These are phyloP conservation scores for Thaumetopoea pityocampa DNA, from an alignment of 1,140 invertebrate genomes.

Conservation along the genomic window DNA sequence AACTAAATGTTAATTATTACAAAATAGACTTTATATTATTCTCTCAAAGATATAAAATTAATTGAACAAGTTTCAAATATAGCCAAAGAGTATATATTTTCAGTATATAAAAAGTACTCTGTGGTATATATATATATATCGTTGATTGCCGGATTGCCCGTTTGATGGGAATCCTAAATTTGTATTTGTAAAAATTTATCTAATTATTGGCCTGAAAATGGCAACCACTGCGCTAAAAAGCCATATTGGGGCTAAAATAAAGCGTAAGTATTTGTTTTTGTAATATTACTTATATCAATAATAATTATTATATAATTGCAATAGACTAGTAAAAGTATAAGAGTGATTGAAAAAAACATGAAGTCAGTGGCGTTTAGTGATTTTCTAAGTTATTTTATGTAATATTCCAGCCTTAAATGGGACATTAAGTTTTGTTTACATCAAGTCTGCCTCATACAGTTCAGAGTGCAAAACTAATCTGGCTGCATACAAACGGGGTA, in stretches of 20 bases:
- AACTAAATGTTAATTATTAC: too few relatives aligned
- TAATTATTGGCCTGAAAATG: slow-evolving; percentile 53
- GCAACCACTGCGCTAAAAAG: slow-evolving; percentile 55
- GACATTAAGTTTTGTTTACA: slow-evolving; percentile 57
- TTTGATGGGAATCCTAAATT: slow-evolving; percentile 6
- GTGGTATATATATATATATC: slow-evolving; percentile 1
- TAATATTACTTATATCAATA: background rate
- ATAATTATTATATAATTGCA: slow-evolving; percentile 47
- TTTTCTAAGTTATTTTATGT: slow-evolving; percentile 16
- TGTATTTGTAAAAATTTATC: slow-evolving; percentile 1
- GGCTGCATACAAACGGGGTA: slow-evolving; percentile 84
- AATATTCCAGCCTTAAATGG: slow-evolving; percentile 49
- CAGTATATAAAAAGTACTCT: too few relatives aligned
- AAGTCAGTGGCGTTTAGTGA: background rate
- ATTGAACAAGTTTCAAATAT: too few relatives aligned
- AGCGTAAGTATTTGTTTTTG: slow-evolving; percentile 38
- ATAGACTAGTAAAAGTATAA: background rate
- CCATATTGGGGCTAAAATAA: slow-evolving; percentile 50
- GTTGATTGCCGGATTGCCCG: background rate
- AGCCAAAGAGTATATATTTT: too few relatives aligned
- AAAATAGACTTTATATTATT: too few relatives aligned
- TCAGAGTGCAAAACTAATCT: slow-evolving; percentile 48
- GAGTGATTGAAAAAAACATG: slow-evolving; percentile 8
- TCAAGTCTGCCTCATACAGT: slow-evolving; percentile 56
- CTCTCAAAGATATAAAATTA: too few relatives aligned